Base-by-base conservation (phyloP, 2,888 invertebrate genomes). In the Luffia ferchaultella region DNA sequence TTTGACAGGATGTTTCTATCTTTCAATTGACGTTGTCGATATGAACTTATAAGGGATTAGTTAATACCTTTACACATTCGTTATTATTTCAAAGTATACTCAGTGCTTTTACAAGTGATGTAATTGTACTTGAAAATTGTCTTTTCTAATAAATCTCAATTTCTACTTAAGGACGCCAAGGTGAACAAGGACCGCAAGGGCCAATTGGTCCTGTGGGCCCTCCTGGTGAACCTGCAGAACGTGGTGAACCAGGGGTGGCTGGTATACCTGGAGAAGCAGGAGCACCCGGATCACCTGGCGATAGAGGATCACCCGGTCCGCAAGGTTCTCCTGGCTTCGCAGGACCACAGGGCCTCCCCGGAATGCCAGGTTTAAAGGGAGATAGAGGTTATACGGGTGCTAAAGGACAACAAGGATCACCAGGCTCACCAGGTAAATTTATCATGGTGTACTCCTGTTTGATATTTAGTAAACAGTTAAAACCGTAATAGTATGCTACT, bases 101-200 rank as follows among this genome's bases (percentile, higher is more conserved):
- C n/a, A n/a, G n/a, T n/a, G n/a, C n/a, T n/a, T n/a, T n/a, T n/a
- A n/a, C n/a, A n/a, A n/a, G n/a, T n/a, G n/a, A n/a, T n/a, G n/a
- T n/a, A n/a, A n/a, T n/a, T n/a, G n/a, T n/a, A n/a, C n/a, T n/a
- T n/a, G n/a, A n/a, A 53, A 18, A 46, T 30, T 47, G 12, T 42
- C n/a, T 30, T 12, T 42, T 42, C 15, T 20, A 19, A 17, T 17
- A 44, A 20, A 2, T 50, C 18, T 12, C n/a, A 16, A 40, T 53
- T n/a, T n/a, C n/a, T 47, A 18, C 30, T 46, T 18, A 59, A 82
- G 90, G 90, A 49, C 85, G 87, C 52, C 87, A 86, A 68, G 93
- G 94, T 54, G 92, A 93, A 62, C 88, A 93, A 64, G 93, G 93
- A 1, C 87, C 86, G 0, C 90, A 90, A 66, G 94, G 94, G n/a